Evolutionary conservation across 2,113 vertebrate genomes (phyloP), one percentile per base, ranked within the genome.

Genomic region (Chaenogobius annularis): DNA sequence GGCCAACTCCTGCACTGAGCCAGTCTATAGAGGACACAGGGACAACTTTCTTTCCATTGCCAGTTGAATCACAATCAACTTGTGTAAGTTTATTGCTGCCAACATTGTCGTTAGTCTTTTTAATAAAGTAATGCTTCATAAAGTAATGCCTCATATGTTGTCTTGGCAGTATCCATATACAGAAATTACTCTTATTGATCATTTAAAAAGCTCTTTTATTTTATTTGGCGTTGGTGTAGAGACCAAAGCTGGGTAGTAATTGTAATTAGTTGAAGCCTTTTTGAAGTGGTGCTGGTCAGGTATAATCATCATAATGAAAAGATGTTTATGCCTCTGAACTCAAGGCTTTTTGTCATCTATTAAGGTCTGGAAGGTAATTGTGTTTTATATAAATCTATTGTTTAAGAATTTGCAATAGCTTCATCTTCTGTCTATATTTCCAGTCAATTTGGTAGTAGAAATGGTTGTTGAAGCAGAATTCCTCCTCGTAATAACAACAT

Each of bases 171-270:
- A 26, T 63, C 70, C 61, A 67, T 68, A 40, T 26, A 15, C 46
- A 66, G 44, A 74, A 74, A 80, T 64, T 70, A 58, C 50, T 4
- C 54, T 47, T 55, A 59, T 54, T 68, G 68, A 73, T 31, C 70
- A 70, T 54, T 74, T 4, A 31, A 62, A 80, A 78, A 37, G 56
- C 48, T 69, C 23, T 65, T 40, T 69, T 70, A 61, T 31, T 59
- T 70, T 26, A 64, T 75, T 64, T 54, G 20, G 31, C 55, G 55
- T 66, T 72, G 10, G 47, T 46, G 35, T 52, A 8, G 26, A 19
- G 48, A 23, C 40, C 50, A 37, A 44, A 31, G 26, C 56, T 14
- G 26, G 19, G 47, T 64, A 2, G 7, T 50, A 50, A 70, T 63
- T 11, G 19, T 69, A 68, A 72, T 61, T 71, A 52, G 58, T 31